Base-by-base conservation (phyloP, 2,888 invertebrate species). In the Lepidochitona cinerea region DNA sequence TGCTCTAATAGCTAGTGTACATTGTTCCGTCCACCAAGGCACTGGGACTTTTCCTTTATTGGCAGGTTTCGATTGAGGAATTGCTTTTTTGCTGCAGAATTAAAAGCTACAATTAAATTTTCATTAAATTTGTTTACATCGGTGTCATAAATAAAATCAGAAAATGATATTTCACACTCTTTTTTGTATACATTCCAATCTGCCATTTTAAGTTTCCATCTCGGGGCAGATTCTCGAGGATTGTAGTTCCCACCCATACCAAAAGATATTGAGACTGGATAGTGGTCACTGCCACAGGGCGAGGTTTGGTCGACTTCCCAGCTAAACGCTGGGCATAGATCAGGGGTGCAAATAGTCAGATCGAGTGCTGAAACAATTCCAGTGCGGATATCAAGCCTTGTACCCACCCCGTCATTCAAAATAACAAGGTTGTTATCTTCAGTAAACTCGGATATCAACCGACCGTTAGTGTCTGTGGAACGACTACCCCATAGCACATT, bases 21-120 rank as follows among this genome's bases (percentile, higher is more conserved):
- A 59, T 5, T 66, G 35, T 2, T 66, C 66, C 23, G 12, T 66
- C 66, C 66, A 66, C 66, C 66, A 66, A 3, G 66, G 35, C n/a
- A 33, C 66, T 18, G 35, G 66, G 3, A 35, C 37, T 35, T 66
- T 35, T 36, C 9, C 4, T n/a, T n/a, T n/a, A n/a, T n/a, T n/a
- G n/a, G n/a, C n/a, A n/a, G n/a, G n/a, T n/a, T n/a, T n/a, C n/a
- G n/a, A n/a, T 4, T 36, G 35, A 4, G 36, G 66, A 2, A 37
- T 23, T 5, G 18, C 12, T 37, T 36, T n/a, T 3, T 29, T 12
- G 66, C 66, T 4, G 66, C 66, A 1, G 9, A 4, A 2, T 37
- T 35, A 3, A 37, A 18, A 3, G 37, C n/a, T 23, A 18, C 26
- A 5, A 66, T 3, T 37, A 35, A 18, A 59, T 59, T 59, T 29